Conservation (phyloP, 2,888 invertebrate species). For the Tholera decimalis region DNA sequence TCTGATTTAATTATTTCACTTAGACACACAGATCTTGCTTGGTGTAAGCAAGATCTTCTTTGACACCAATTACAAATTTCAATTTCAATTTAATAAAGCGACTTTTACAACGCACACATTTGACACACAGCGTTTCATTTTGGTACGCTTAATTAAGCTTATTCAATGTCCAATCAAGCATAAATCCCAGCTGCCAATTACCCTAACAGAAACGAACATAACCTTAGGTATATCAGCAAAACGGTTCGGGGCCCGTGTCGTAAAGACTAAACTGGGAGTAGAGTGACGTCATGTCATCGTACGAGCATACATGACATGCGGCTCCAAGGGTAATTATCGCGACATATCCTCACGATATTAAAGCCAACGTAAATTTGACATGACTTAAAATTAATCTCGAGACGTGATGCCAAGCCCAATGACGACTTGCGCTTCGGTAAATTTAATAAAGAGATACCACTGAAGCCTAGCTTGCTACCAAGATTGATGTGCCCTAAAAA, state of each 20-base stretch:
- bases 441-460: conserved; percentile 86
- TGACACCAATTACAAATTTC: not conserved
- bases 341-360: conserved; percentile 77
- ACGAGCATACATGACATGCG: conserved; percentile 49
- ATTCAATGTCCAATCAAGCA: conserved; percentile 32
- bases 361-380: conserved; percentile 79
- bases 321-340: conserved; percentile 69
- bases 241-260: conserved; percentile 48
- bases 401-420: conserved; percentile 74
- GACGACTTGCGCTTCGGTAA: conserved; percentile 76
- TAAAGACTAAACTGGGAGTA: conserved; percentile 57
- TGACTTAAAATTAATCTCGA: conserved; percentile 84
- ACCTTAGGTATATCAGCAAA: conserved; percentile 47
- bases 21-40: not conserved
- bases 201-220: conserved; percentile 30
- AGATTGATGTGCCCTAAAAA: conserved; percentile 86
- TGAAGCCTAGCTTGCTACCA: conserved; percentile 75
- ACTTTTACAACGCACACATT: conserved; percentile 2
- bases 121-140: conserved; percentile 2
- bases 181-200: conserved; percentile 33
- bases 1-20: not conserved
- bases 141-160: conserved; percentile 24
- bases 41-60: not conserved
- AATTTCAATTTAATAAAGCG: not conserved
- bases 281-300: conserved; percentile 57